Conservation (phyloP, 2,113 vertebrate genomes). For the Lepisosteus oculatus region DNA sequence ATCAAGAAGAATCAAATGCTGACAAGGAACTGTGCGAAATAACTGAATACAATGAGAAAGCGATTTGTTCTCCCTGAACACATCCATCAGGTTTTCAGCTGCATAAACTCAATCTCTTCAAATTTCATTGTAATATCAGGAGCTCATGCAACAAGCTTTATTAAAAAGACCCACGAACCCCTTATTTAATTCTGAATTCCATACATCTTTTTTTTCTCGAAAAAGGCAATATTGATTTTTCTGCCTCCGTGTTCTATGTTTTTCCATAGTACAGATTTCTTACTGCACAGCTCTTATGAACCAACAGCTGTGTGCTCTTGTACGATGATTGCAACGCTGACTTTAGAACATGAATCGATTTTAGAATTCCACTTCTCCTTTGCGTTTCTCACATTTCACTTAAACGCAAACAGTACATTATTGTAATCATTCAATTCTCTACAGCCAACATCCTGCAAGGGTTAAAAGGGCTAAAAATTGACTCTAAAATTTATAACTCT, state of each 20-base stretch:
- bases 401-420: too few relatives aligned
- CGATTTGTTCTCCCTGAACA: slow-evolving; percentile 62
- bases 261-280: slow-evolving; percentile 50
- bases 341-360: too few relatives aligned
- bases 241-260: slow-evolving; percentile 49
- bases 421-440: too few relatives aligned
- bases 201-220: slow-evolving; percentile 47
- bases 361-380: too few relatives aligned
- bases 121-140: slow-evolving; percentile 69
- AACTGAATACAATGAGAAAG: slow-evolving; percentile 42
- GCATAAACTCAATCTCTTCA: slow-evolving; percentile 65
- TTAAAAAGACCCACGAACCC: slow-evolving; percentile 64
- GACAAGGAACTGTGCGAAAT: slow-evolving; percentile 48
- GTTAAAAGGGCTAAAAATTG: too few relatives aligned
- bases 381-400: too few relatives aligned
- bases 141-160: slow-evolving; percentile 63
- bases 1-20: slow-evolving; percentile 51
- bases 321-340: too few relatives aligned
- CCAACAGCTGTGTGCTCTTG: background rate
- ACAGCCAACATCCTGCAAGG: too few relatives aligned
- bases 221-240: slow-evolving; percentile 44
- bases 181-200: slow-evolving; percentile 60
- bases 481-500: too few relatives aligned
- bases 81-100: slow-evolving; percentile 69
- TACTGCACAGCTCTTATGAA: slow-evolving; percentile 56